phyloP scores from a whole-genome alignment of 1,140 invertebrate species.

The Caerostris extrusa region DNA sequence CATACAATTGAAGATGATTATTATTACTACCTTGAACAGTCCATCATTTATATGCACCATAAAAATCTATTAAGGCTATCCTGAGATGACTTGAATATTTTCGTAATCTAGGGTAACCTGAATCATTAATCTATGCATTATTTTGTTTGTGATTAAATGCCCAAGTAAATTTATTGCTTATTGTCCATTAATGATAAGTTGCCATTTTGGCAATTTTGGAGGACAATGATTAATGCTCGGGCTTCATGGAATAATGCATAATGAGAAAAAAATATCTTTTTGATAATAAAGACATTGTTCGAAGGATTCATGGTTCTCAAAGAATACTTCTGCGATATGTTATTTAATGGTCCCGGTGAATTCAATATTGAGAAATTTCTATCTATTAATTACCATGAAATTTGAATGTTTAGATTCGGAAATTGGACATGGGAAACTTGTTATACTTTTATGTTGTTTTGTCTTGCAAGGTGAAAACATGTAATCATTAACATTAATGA shows the following conservation, averaged over 20 bases:
- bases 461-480: too few relatives aligned
- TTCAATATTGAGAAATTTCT: not conserved
- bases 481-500: too few relatives aligned
- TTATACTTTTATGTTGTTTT: not conserved
- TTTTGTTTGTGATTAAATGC: not conserved
- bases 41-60: not conserved
- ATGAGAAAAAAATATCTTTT: not conserved
- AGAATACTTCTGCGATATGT: not conserved
- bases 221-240: conserved; percentile 17
- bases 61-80: not conserved
- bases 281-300: conserved; percentile 1
- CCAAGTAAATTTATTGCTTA: conserved; percentile 44
- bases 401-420: not conserved
- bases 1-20: not conserved
- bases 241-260: not conserved
- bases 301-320: not conserved
- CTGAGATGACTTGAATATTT: not conserved
- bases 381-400: not conserved
- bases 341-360: not conserved
- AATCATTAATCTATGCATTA: not conserved
- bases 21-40: not conserved
- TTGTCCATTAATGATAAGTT: conserved; percentile 42
- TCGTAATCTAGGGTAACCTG: not conserved
- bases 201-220: not conserved
- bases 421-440: not conserved